These are phyloP conservation scores for Phenganax marumi DNA, from an alignment of 92 coral and sea anemone species.

Conservation along the genomic window DNA sequence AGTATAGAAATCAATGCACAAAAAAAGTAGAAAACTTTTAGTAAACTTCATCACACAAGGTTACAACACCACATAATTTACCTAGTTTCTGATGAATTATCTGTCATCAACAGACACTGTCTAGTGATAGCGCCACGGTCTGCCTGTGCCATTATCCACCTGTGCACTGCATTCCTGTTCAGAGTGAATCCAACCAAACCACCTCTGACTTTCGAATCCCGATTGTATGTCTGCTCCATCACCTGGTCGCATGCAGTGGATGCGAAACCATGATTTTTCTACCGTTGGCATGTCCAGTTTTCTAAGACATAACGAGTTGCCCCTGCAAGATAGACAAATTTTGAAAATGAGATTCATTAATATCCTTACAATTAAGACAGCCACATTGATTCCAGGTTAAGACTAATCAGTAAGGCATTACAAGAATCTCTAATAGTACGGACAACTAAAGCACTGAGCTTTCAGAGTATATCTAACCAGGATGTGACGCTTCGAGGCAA, in stretches of 20 bases:
- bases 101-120: slow-evolving; percentile 5
- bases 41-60: too few species aligned
- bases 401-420: too few species aligned
- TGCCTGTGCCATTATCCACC: slow-evolving; percentile 29
- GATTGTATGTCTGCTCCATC: slow-evolving; percentile 26
- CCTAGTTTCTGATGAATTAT: neutral
- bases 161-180: slow-evolving; percentile 4
- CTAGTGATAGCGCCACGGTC: slow-evolving; percentile 22
- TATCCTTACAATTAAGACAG: too few species aligned
- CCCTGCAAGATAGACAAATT: neutral
- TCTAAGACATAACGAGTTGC: neutral
- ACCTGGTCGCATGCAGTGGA: slow-evolving; percentile 36
- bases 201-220: slow-evolving; percentile 24
- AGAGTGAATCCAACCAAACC: slow-evolving; percentile 8
- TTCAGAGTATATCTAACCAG: slow-evolving; percentile 35
- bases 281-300: slow-evolving; percentile 37
- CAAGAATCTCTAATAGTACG: too few species aligned
- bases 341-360: neutral
- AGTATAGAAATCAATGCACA: too few species aligned
- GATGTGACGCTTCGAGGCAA: slow-evolving; percentile 41
- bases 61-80: too few species aligned
- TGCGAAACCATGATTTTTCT: slow-evolving; percentile 4
- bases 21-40: too few species aligned
- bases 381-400: too few species aligned
- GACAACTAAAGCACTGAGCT: too few species aligned